phyloP scores from a whole-genome alignment of 2,797 vertebrate species.

The Cephalopachus bancanus region DNA sequence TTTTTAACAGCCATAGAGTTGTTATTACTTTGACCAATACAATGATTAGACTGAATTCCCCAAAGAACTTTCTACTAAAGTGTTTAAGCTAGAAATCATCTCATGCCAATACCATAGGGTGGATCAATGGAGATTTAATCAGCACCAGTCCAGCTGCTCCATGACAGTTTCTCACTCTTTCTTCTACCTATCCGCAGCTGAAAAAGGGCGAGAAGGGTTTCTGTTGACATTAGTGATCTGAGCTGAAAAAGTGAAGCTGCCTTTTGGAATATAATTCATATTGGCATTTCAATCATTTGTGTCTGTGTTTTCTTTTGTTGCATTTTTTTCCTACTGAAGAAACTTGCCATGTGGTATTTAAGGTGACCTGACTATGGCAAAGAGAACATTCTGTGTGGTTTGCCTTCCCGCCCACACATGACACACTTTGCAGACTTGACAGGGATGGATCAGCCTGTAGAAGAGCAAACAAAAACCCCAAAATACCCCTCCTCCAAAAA shows the following conservation, averaged over 20 bases:
- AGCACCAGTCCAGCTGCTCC: constrained; percentile 76
- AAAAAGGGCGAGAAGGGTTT: constrained; percentile 66
- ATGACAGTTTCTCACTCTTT: constrained; percentile 59
- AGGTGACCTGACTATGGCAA: constrained; percentile 68
- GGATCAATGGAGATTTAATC: constrained; percentile 81
- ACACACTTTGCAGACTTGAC: constrained; percentile 66
- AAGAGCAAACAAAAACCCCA: constrained; percentile 73
- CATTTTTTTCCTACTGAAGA: constrained; percentile 76
- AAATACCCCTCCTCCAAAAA: constrained; percentile 75
- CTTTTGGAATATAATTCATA: constrained; percentile 71
- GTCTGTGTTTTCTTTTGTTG: constrained; percentile 54
- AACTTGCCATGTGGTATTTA: constrained; percentile 65
- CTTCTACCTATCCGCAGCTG: constrained; percentile 54
- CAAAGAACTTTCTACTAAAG: constrained; percentile 57
- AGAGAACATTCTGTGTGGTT: constrained; percentile 83
- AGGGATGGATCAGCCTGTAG: constrained; percentile 76
- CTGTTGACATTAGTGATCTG: constrained; percentile 68
- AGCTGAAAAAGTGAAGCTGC: constrained; percentile 51
- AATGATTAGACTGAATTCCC: constrained; percentile 71
- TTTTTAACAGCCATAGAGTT: constrained; percentile 63
- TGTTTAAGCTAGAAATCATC: constrained; percentile 74
- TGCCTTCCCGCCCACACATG: constrained; percentile 85
- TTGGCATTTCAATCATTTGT: constrained; percentile 71
- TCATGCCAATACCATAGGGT: constrained; percentile 69
- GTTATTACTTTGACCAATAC: constrained; percentile 53